Evolutionary conservation across 1,140 invertebrate genomes (phyloP), one percentile per base, ranked within the genome.

Genomic region (Tetramorium parvispinum): DNA sequence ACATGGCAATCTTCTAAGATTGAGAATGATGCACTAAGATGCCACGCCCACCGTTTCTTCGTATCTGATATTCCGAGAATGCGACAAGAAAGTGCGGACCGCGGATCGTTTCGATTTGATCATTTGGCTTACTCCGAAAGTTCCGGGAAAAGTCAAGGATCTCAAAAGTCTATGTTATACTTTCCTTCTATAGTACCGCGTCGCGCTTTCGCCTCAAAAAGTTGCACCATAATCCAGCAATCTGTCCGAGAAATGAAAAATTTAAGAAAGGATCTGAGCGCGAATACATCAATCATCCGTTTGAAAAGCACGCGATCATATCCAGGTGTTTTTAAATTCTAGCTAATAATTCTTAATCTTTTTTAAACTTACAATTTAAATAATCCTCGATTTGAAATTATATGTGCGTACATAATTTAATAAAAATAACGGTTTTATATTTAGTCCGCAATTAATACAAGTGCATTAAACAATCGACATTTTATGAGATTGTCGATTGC

Each of bases 181-280:
- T 37, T 65, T 0, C 43, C 81, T 7, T 71, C 40, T 49, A n/a
- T 51, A 2, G 24, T 51, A 2, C 2, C 32, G 3, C 11, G 16
- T 24, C 53, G 79, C n/a, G 18, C 8, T n/a, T 77, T 76, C 0
- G 79, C 86, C 1, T 75, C 88, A 1, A 59, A 65, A 37, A 87
- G 24, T 18, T 66, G 63, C 3, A 46, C 16, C 8, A 3, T 63
- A 3, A 2, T 63, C 3, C 75, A 46, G 6, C 59, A 24, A 13
- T 46, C n/a, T 24, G 43, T 70, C 16, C 7, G 21, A 77, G 24
- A 24, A 11, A 40, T 61, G 7, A 49, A 10, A 18, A 5, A 6
- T 0, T 10, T 11, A 27, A 24, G 0, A 8, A 53, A 43, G 3
- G 1, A 1, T 0, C 0, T 8, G 2, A 66, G 5, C 24, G 2